Evolutionary conservation across 92 coral and sea anemone species (phyloP).

Genomic region (Porites cylindrica): DNA sequence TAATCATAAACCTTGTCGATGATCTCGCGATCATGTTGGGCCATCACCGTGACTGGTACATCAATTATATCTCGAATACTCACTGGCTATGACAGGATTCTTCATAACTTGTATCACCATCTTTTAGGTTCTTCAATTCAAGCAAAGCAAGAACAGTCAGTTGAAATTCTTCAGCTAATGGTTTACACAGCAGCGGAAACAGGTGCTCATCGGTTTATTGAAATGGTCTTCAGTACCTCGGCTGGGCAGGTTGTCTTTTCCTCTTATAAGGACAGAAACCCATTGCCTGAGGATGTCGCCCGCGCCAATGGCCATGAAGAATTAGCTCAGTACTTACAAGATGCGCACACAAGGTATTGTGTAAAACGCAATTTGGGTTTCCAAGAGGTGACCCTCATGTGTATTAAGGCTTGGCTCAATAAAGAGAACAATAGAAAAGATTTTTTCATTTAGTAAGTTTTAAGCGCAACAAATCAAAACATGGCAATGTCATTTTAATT

Average conservation of each 20-base stretch:
- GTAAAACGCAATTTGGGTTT: too few relatives aligned
- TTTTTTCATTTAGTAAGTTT: too few relatives aligned
- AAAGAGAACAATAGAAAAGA: too few relatives aligned
- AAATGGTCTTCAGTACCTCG: conserved; percentile 49
- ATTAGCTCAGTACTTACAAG: conserved; percentile 32
- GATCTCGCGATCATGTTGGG: too few relatives aligned
- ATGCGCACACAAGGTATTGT: conserved; percentile 15
- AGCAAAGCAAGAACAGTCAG: neutral
- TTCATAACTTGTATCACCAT: neutral
- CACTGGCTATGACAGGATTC: too few relatives aligned
- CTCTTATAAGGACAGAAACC: conserved; percentile 19
- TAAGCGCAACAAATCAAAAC: too few relatives aligned
- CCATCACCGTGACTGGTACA: too few relatives aligned
- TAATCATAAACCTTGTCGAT: too few relatives aligned
- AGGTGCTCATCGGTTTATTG: conserved; percentile 43
- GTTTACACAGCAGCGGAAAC: conserved; percentile 50
- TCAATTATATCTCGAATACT: too few relatives aligned
- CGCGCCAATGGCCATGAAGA: conserved; percentile 46
- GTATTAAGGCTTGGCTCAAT: too few relatives aligned
- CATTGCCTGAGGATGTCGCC: conserved; percentile 58
- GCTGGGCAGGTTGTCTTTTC: conserved; percentile 28
- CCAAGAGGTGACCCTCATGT: too few relatives aligned
- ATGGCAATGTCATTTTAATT: too few relatives aligned
- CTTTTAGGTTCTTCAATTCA: neutral
- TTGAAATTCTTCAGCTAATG: conserved; percentile 35